Evolutionary conservation across 2,888 invertebrate genomes (phyloP), one percentile per base, ranked within the genome.

Genomic region (Epistrophe grossulariae): DNA sequence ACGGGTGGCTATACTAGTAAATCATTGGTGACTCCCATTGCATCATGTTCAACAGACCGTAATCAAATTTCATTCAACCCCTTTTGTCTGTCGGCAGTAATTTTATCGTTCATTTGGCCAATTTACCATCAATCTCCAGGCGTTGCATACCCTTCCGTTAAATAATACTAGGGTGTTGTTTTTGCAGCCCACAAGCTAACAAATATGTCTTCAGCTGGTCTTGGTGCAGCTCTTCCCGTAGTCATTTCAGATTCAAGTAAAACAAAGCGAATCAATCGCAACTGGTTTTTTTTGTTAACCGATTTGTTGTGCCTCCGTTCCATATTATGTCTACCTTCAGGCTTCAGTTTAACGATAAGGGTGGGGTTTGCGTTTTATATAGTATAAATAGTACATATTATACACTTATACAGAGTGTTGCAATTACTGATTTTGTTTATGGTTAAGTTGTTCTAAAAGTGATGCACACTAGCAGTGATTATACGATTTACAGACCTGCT

Each of bases 381-480:
- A 24, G 24, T 24, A n/a, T n/a, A 2, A 24, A 24, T 24, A 24
- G 24, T 24, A 24, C 24, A 24, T 24, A 24, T 24, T 24, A 24
- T 24, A 24, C 24, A 24, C 24, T 57, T 31, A n/a, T 28, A 55
- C 15, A 68, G 73, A 72, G 84, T 77, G 85, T 62, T 79, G 85
- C 66, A 87, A 76, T 73, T 80, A 76, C 68, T 77, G 77, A 84
- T 81, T 84, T 84, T 84, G 84, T 81, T 71, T 84, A 84, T 88
- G 84, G 77, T 73, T 77, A 84, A 73, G 73, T 77, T 84, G 77
- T 80, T 77, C 73, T 80, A 76, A 76, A 66, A 77, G 79, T 70
- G 60, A 89, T 79, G 80, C 78, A 88, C 70, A 84, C 82, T 87
- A 84, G 73, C 85, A 84, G 88, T 89, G 89, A 89, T 89, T 89